A percentile compares a stretch with the other conserved stretches of the same genome.
Evolutionary conservation across 2,888 invertebrate species (phyloP).

Genomic region (Mimachlamys varia): DNA sequence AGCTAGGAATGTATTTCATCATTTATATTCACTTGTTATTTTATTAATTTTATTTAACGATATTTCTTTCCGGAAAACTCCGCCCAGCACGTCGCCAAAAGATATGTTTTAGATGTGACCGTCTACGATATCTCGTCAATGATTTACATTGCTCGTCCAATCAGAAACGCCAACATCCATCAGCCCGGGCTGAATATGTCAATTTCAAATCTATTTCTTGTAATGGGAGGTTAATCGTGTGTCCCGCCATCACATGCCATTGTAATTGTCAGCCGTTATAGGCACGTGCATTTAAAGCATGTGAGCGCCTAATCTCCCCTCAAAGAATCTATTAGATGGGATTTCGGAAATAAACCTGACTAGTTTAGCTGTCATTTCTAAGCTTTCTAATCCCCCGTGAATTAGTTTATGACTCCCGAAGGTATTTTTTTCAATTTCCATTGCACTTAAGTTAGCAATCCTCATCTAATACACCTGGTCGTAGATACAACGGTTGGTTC

Average conservation of each 20-base stretch:
- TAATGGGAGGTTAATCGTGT: neutral
- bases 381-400: neutral
- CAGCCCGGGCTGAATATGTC: neutral
- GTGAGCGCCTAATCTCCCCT: neutral
- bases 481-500: no score
- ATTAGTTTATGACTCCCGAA: neutral
- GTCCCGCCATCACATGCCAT: neutral
- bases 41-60: slow-evolving; percentile 34
- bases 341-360: neutral
- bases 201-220: slow-evolving; percentile 6
- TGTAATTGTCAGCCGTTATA: neutral
- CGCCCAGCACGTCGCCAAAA: slow-evolving; percentile 34
- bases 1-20: slow-evolving; percentile 16
- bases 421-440: neutral
- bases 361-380: neutral
- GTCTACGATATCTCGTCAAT: slow-evolving; percentile 8
- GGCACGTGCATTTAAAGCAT: neutral
- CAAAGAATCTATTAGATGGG: neutral
- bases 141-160: slow-evolving; percentile 31
- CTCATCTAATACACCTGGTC: no score
- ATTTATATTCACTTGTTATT: slow-evolving; percentile 17
- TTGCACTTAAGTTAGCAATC: no score
- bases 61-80: slow-evolving; percentile 23
- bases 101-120: neutral
- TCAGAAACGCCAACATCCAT: neutral